Conservation (phyloP, 1,140 invertebrate species). For the Battus philenor region DNA sequence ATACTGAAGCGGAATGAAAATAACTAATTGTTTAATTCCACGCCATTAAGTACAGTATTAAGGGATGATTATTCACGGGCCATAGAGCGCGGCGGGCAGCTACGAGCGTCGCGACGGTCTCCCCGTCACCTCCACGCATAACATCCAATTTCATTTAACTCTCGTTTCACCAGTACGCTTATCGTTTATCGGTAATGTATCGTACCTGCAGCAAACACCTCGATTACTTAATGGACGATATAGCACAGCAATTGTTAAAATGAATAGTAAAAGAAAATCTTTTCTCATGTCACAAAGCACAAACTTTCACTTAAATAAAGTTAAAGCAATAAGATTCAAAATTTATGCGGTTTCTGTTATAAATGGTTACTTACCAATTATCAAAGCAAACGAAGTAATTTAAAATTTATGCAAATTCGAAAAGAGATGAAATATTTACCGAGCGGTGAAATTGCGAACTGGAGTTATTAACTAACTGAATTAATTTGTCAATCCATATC, state of each 20-base stretch:
- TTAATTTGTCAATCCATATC: constrained; percentile 50
- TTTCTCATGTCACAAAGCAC: no score
- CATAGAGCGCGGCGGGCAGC: constrained; percentile 56
- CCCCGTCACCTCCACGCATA: constrained; percentile 11
- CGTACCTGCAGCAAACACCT: no score
- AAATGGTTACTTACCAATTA: constrained; percentile 52
- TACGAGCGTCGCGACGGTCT: constrained; percentile 20
- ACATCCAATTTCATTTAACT: constrained; percentile 24
- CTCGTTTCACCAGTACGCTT: constrained; percentile 25
- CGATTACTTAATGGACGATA: no score
- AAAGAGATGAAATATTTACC: constrained; percentile 50
- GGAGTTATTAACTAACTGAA: constrained; percentile 41
- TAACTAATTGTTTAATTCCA: constrained; percentile 74
- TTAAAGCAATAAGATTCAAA: no score
- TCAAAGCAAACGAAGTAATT: constrained; percentile 38
- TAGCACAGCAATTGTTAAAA: no score
- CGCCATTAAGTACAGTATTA: constrained; percentile 71
- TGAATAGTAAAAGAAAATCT: constrained; percentile 3
- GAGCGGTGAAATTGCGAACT: constrained; percentile 27
- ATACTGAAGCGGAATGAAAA: constrained; percentile 69
- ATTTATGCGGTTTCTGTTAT: constrained; percentile 9
- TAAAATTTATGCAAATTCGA: constrained; percentile 63
- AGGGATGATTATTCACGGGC: constrained; percentile 66
- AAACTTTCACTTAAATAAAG: no score
- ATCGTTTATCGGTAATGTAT: no score